Percentiles rank a stretch among this genome's conserved stretches.
Conservation (phyloP, 2,113 vertebrate genomes). For the Heloderma charlesbogerti region DNA sequence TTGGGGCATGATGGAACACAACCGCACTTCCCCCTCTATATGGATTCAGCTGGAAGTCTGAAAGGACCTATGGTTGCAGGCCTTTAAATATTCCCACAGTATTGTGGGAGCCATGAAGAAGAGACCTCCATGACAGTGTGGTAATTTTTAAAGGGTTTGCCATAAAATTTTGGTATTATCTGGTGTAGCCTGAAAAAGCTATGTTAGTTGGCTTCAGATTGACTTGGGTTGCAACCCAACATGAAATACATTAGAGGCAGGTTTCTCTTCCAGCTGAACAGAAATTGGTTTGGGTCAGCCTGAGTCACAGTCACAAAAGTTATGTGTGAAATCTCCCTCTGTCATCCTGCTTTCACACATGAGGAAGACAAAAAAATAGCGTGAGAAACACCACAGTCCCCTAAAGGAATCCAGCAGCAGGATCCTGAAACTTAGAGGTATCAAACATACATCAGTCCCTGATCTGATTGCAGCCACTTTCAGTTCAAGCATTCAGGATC, state of each 20-base stretch:
- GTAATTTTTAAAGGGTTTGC: background rate
- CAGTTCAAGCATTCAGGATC: background rate
- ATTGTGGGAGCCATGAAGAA: background rate
- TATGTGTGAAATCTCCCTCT: background rate
- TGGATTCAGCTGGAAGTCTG: background rate
- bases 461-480: slow-evolving; percentile 34
- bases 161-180: too few species aligned
- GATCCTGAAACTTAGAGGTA: background rate
- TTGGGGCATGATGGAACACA: background rate
- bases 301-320: background rate
- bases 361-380: background rate
- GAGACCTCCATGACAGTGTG: background rate
- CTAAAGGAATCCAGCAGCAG: slow-evolving; percentile 3
- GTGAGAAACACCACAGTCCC: background rate
- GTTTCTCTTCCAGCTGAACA: background rate
- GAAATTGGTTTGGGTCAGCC: background rate
- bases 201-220: background rate
- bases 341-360: background rate
- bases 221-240: background rate
- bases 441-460: background rate
- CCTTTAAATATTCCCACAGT: background rate
- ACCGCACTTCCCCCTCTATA: background rate
- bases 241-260: background rate
- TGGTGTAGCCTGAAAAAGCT: background rate
- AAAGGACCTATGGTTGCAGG: background rate